Percentiles rank a stretch among this genome's conserved stretches.
Evolutionary conservation across 2,113 vertebrate genomes (phyloP).

Genomic region (Hylia prasina): DNA sequence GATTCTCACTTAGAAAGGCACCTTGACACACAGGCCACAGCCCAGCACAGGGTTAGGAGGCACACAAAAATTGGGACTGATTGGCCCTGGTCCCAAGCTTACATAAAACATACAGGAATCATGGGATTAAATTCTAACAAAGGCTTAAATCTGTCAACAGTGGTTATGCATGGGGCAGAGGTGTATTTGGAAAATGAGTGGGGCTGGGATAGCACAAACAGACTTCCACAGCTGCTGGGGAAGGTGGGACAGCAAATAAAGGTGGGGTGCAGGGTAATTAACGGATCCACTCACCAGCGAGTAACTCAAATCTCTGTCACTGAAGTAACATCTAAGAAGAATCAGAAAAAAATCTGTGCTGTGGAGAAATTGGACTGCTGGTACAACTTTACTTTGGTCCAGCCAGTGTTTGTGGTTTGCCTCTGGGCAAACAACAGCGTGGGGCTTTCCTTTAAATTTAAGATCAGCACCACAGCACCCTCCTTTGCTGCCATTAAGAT

Average conservation of each 20-base stretch:
- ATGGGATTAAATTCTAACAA: conserved; percentile 50
- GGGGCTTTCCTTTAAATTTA: conserved; percentile 57
- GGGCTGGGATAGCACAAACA: conserved; percentile 44
- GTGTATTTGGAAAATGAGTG: conserved; percentile 51
- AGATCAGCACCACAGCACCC: not conserved
- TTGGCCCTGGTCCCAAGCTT: conserved; percentile 60
- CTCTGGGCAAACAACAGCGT: not conserved
- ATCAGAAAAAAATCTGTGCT: conserved; percentile 21
- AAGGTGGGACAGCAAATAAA: conserved; percentile 41
- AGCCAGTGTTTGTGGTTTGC: conserved; percentile 55
- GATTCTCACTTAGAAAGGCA: not conserved
- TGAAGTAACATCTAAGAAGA: not conserved
- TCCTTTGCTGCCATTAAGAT: conserved; percentile 17
- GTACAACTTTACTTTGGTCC: conserved; percentile 53
- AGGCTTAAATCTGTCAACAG: conserved; percentile 29
- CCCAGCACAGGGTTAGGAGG: conserved; percentile 32
- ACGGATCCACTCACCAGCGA: not conserved
- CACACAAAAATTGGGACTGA: not conserved
- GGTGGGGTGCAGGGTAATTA: conserved; percentile 52
- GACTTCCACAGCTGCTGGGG: conserved; percentile 35
- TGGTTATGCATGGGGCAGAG: conserved; percentile 31
- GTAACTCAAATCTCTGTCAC: conserved; percentile 44
- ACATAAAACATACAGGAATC: conserved; percentile 28
- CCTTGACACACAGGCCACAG: not conserved
- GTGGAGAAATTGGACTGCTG: conserved; percentile 38